These are phyloP conservation scores for Teinopalpus imperialis DNA, from an alignment of 2,888 invertebrate species.

Conservation along the genomic window DNA sequence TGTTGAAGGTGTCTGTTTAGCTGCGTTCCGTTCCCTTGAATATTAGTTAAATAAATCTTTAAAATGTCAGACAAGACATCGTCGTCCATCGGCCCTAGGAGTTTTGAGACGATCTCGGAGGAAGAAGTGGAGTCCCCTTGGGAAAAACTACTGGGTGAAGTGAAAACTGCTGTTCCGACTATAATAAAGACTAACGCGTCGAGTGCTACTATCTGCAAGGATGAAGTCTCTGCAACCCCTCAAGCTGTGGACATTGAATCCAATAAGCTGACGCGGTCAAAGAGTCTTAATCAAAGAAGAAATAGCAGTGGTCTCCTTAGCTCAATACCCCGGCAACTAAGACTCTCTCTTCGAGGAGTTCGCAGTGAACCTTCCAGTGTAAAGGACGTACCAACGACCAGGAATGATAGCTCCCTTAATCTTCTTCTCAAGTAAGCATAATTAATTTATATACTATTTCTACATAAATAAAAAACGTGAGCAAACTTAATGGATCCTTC, in stretches of 20 bases:
- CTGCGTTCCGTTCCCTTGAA: conserved; percentile 64
- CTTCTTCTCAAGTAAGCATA: conserved; percentile 73
- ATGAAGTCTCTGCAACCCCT: conserved; percentile 59
- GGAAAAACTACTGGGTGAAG: conserved; percentile 75
- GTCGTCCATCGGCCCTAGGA: conserved; percentile 74
- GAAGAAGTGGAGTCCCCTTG: conserved; percentile 73
- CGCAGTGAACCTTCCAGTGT: conserved; percentile 76
- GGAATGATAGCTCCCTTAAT: conserved; percentile 76
- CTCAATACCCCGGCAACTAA: conserved; percentile 76
- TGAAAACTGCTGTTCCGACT: conserved; percentile 67
- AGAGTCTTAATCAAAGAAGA: conserved; percentile 73
- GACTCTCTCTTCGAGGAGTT: conserved; percentile 75
- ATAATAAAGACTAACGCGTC: conserved; percentile 74
- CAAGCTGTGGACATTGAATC: conserved; percentile 60
- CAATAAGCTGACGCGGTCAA: conserved; percentile 69
- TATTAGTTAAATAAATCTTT: conserved; percentile 44
- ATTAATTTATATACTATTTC: too few species aligned
- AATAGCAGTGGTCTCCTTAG: conserved; percentile 79
- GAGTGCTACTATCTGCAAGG: conserved; percentile 57
- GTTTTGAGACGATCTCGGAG: conserved; percentile 79
- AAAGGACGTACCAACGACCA: conserved; percentile 72
- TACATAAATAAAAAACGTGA: too few species aligned
- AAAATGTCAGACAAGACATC: conserved; percentile 77
- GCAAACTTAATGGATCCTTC: too few species aligned
- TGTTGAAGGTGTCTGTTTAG: conserved; percentile 76